A percentile compares a stretch with the other conserved stretches of the same genome.
Evolutionary conservation across 2,888 invertebrate genomes (phyloP).

Genomic region (Cosmia pyralina): DNA sequence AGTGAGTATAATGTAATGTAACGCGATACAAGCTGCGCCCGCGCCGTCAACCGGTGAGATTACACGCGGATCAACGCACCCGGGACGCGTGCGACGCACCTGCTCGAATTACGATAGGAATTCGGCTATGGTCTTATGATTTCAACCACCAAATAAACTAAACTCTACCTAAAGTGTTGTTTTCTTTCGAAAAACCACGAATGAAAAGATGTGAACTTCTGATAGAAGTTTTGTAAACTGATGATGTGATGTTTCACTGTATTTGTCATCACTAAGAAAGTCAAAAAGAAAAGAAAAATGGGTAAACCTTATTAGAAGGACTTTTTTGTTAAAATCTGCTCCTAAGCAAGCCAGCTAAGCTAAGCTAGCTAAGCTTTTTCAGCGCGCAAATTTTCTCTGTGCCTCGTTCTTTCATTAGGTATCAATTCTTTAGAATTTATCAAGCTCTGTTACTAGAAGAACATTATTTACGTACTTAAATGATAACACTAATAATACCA

Average conservation of each 20-base stretch:
- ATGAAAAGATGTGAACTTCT: neutral
- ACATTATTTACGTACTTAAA: neutral
- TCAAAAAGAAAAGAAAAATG: neutral
- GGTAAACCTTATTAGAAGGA: no score
- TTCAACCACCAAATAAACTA: conserved; percentile 12
- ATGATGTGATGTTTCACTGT: no score
- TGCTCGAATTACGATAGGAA: conserved; percentile 54
- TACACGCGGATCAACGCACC: conserved; percentile 70
- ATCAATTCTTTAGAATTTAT: neutral
- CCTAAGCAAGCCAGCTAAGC: no score
- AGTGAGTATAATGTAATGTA: conserved; percentile 58
- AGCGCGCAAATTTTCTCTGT: neutral
- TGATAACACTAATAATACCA: neutral
- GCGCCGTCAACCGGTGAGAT: conserved; percentile 65
- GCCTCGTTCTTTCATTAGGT: neutral
- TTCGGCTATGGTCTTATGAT: conserved; percentile 22
- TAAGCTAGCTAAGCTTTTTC: no score
- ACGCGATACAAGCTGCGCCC: conserved; percentile 60
- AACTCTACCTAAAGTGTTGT: neutral
- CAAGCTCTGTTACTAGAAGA: neutral
- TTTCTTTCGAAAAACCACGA: neutral
- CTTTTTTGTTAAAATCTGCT: neutral
- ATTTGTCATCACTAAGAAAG: neutral
- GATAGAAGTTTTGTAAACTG: neutral
- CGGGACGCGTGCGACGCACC: conserved; percentile 72